phyloP scores from a whole-genome alignment of 2,797 vertebrate genomes.

The Clamator glandarius region DNA sequence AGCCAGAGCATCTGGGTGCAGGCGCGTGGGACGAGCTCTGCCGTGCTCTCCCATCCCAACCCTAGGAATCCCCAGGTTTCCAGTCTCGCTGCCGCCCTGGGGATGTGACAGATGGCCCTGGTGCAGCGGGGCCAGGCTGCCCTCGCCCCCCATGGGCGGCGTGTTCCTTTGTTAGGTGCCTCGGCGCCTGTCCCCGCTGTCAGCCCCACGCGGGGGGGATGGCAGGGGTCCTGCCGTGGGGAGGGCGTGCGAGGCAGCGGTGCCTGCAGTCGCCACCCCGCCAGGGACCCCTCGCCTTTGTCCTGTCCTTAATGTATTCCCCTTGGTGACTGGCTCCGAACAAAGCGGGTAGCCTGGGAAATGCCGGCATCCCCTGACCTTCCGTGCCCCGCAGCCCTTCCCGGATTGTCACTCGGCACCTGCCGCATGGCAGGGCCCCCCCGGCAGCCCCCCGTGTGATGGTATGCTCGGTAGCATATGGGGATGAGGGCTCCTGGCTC shows the following conservation, averaged over 20 bases:
- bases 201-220: background rate
- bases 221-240: background rate
- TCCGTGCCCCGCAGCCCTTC: conserved; percentile 60
- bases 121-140: conserved; percentile 50
- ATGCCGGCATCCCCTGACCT: conserved; percentile 83
- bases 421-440: conserved; percentile 71
- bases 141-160: background rate
- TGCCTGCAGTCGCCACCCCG: conserved; percentile 49
- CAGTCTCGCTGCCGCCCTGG: background rate
- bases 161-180: conserved; percentile 15
- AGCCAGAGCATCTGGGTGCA: background rate
- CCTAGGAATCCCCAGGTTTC: background rate
- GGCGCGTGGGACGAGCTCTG: background rate
- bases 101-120: conserved; percentile 76
- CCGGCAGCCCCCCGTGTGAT: conserved; percentile 64
- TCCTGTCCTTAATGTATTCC: conserved; percentile 81
- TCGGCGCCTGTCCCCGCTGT: background rate
- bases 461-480: conserved; percentile 75
- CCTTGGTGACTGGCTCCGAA: conserved; percentile 76
- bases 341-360: conserved; percentile 88
- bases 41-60: background rate
- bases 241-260: conserved; percentile 7
- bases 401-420: conserved; percentile 78
- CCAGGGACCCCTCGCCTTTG: conserved; percentile 78
- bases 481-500: conserved; percentile 5